Evolutionary conservation across 1,140 invertebrate genomes (phyloP).

Genomic region (Leptinotarsa undecemlineata): DNA sequence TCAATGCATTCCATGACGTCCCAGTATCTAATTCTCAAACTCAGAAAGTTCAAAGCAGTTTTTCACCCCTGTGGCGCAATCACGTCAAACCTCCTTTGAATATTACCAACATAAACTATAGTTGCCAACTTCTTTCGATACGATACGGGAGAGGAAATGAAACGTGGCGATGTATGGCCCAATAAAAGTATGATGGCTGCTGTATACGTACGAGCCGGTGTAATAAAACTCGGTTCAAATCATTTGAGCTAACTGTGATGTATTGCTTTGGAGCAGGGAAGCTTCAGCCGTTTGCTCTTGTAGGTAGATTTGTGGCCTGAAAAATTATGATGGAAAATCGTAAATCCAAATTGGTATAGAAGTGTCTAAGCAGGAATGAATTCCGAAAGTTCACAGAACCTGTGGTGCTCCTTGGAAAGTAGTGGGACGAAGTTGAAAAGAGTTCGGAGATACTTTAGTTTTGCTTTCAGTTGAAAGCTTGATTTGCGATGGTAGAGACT

Average conservation of each 20-base stretch:
- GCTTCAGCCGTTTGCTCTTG: too few species aligned
- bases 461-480: too few species aligned
- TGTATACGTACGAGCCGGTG: neutral
- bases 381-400: too few species aligned
- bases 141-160: neutral
- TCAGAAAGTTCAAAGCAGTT: neutral
- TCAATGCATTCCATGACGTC: too few species aligned
- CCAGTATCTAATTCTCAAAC: neutral
- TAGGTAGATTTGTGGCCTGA: too few species aligned
- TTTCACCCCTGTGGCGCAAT: neutral
- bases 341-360: too few species aligned
- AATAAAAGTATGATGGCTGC: constrained; percentile 1
- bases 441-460: too few species aligned
- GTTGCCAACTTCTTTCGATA: neutral
- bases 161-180: neutral
- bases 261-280: neutral
- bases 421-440: too few species aligned
- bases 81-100: neutral
- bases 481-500: too few species aligned
- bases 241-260: constrained; percentile 2
- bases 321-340: too few species aligned
- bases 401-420: too few species aligned
- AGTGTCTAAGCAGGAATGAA: too few species aligned
- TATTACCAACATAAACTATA: neutral
- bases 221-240: neutral